phyloP scores from a whole-genome alignment of 2,113 vertebrate genomes.

The Oryzias javanicus region DNA sequence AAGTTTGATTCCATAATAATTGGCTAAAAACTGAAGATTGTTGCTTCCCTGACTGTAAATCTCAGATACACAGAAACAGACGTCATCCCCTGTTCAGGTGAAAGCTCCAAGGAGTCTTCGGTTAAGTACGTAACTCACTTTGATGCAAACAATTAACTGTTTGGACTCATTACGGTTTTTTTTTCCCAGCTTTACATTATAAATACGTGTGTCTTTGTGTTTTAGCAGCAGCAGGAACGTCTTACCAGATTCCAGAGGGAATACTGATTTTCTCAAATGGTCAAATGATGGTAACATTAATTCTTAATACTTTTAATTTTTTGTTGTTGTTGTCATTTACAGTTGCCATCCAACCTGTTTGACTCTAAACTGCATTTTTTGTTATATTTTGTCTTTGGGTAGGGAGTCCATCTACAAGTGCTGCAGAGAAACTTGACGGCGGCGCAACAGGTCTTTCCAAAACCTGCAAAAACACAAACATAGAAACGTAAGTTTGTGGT shows the following conservation, averaged over 20 bases:
- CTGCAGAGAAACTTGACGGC: slow-evolving; percentile 86
- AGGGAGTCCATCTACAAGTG: slow-evolving; percentile 97
- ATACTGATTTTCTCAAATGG: slow-evolving; percentile 88
- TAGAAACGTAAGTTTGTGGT: slow-evolving; percentile 83
- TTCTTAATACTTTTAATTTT: no score
- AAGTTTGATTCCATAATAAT: no score
- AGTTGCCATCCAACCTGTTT: no score
- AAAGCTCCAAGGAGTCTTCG: slow-evolving; percentile 69
- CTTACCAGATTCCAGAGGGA: slow-evolving; percentile 81
- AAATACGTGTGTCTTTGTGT: slow-evolving; percentile 12
- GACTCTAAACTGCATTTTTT: not conserved
- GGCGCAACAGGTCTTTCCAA: slow-evolving; percentile 67
- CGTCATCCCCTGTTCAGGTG: slow-evolving; percentile 91
- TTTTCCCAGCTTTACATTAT: not conserved
- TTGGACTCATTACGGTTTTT: not conserved
- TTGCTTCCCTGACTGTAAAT: slow-evolving; percentile 45
- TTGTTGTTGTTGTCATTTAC: no score
- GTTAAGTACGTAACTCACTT: slow-evolving; percentile 30
- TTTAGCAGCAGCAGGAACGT: slow-evolving; percentile 39
- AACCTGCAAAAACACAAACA: slow-evolving; percentile 91
- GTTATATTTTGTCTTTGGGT: slow-evolving; percentile 6
- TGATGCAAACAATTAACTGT: not conserved
- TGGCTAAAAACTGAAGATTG: not conserved
- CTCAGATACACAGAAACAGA: slow-evolving; percentile 95
- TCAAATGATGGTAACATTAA: slow-evolving; percentile 85